Percentiles rank a stretch among this genome's conserved stretches.
These are phyloP conservation scores for Spinus pinus DNA, from an alignment of 2,797 vertebrate genomes.

Conservation along the genomic window DNA sequence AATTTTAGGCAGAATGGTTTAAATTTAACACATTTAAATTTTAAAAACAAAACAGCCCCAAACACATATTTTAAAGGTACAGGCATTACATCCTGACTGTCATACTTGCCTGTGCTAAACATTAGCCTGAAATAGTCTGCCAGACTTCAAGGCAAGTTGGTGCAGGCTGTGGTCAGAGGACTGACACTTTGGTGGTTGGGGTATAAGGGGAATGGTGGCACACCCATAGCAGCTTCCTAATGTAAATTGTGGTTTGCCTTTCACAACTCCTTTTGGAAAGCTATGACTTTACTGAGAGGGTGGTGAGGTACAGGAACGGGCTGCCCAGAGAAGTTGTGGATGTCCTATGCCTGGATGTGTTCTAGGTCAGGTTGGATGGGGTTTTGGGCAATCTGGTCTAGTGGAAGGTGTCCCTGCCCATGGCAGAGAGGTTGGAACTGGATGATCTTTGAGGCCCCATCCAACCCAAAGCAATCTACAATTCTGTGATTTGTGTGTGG, in stretches of 20 bases:
- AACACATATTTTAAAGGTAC: neutral
- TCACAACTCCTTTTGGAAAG: neutral
- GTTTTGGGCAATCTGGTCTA: neutral
- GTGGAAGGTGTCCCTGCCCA: neutral
- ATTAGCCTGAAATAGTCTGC: neutral
- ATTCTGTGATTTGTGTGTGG: neutral
- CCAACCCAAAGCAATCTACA: neutral
- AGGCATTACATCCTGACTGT: neutral
- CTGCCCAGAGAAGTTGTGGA: neutral
- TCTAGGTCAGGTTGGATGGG: neutral
- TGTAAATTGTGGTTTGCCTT: neutral
- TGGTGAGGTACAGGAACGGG: neutral
- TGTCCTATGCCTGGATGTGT: neutral
- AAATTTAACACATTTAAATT: neutral
- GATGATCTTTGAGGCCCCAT: neutral
- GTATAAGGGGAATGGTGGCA: accelerated
- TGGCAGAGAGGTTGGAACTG: neutral
- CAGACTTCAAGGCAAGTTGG: neutral
- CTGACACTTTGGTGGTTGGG: neutral
- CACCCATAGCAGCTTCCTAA: neutral
- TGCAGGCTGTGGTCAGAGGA: neutral
- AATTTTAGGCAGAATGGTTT: neutral
- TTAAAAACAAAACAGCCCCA: neutral
- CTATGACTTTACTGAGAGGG: neutral
- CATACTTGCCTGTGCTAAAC: neutral